Conservation (phyloP, 1,140 invertebrate species). For the Cydia pomonella region DNA sequence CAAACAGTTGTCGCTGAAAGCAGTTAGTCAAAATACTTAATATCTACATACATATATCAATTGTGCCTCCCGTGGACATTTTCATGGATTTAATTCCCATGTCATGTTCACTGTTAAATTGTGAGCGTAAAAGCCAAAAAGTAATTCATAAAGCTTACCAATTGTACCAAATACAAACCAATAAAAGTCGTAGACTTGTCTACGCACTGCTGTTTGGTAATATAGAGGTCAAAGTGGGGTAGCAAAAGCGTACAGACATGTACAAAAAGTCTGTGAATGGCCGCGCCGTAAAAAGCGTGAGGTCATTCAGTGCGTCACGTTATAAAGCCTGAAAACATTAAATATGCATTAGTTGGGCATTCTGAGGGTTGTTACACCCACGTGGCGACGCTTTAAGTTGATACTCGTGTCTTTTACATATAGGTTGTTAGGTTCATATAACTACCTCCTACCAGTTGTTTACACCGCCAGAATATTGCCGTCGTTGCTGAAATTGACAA, state of each 20-base stretch:
- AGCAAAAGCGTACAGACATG: background rate
- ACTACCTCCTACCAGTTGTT: too few relatives aligned
- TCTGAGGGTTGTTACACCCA: conserved; percentile 5
- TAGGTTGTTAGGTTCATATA: too few relatives aligned
- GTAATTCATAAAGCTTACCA: conserved; percentile 44
- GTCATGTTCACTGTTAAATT: conserved; percentile 46
- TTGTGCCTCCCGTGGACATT: background rate
- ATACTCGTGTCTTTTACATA: too few relatives aligned
- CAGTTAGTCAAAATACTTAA: background rate
- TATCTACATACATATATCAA: background rate
- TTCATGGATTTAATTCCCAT: background rate
- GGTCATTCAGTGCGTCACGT: conserved; percentile 22
- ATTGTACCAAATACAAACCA: background rate
- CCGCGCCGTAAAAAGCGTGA: background rate
- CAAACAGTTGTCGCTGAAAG: background rate
- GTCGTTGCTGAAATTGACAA: too few relatives aligned
- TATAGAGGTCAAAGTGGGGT: background rate
- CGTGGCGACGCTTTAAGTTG: background rate
- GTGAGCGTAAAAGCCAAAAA: conserved; percentile 25
- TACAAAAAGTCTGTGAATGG: background rate
- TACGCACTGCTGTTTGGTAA: background rate
- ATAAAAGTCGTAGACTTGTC: background rate
- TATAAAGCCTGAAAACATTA: conserved; percentile 18
- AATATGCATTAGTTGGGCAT: conserved; percentile 29
- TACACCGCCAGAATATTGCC: too few relatives aligned